Evolutionary conservation across 2,888 invertebrate genomes (phyloP).

Genomic region (Volucella inanis): DNA sequence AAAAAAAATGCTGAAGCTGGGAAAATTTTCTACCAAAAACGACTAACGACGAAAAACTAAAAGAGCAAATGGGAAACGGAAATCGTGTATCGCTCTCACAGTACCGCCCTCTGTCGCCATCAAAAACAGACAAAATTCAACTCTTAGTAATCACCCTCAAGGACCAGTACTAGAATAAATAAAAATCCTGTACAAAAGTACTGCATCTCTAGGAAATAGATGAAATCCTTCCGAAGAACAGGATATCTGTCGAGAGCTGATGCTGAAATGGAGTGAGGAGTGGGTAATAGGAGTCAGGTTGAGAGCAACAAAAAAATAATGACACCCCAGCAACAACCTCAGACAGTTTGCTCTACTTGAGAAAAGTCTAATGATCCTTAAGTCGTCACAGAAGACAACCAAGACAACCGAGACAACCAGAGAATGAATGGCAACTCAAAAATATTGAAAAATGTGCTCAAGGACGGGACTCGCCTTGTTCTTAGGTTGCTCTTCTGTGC

Average conservation of each 20-base stretch:
- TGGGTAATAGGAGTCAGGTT: background rate
- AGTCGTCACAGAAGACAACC: conserved; percentile 66
- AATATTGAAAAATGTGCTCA: conserved; percentile 70
- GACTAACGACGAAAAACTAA: background rate
- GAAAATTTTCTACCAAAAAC: conserved; percentile 20
- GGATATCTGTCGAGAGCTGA: no score
- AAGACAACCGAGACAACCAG: conserved; percentile 9
- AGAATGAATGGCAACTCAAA: conserved; percentile 60
- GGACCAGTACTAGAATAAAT: conserved; percentile 8
- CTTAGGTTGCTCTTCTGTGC: conserved; percentile 7
- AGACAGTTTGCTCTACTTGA: conserved; percentile 75
- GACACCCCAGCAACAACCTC: conserved; percentile 63
- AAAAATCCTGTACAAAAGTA: conserved; percentile 30
- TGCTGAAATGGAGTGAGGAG: background rate
- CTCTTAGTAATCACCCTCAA: conserved; percentile 28
- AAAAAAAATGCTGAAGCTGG: conserved; percentile 30
- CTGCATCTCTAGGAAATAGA: conserved; percentile 31
- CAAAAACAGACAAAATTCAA: conserved; percentile 58
- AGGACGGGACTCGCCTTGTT: conserved; percentile 13
- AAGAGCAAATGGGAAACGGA: conserved; percentile 24
- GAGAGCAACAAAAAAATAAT: conserved; percentile 28
- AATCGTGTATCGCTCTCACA: conserved; percentile 26
- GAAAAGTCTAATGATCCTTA: conserved; percentile 76
- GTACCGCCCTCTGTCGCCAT: conserved; percentile 44
- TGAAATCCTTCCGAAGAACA: conserved; percentile 46